Evolutionary conservation across 2,797 vertebrate species (phyloP).

Genomic region (Loriculus beryllinus): DNA sequence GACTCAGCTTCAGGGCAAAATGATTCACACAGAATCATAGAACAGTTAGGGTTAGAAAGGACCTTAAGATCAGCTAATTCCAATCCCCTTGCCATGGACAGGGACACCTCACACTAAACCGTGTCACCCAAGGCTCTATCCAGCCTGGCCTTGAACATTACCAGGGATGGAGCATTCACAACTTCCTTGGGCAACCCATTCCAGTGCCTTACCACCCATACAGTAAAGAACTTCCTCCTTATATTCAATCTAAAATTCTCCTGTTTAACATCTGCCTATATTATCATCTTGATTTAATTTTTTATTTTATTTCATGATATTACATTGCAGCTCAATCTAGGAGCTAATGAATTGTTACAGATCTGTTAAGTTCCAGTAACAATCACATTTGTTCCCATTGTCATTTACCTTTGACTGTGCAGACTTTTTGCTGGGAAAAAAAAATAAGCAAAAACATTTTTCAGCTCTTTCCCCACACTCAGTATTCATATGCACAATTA

Average conservation of each 20-base stretch:
- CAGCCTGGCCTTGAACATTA: too few species aligned
- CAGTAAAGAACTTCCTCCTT: too few species aligned
- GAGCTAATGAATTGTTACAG: constrained; percentile 19
- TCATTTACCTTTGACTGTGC: not conserved
- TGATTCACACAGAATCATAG: not conserved
- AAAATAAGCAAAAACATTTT: not conserved
- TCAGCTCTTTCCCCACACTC: not conserved
- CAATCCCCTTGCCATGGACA: too few species aligned
- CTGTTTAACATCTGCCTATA: not conserved
- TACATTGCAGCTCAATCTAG: not conserved
- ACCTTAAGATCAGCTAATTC: too few species aligned
- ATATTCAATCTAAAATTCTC: too few species aligned
- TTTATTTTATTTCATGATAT: constrained; percentile 15
- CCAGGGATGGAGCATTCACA: too few species aligned
- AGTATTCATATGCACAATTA: not conserved
- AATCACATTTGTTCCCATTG: not conserved
- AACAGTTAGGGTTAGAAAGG: too few species aligned
- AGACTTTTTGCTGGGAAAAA: not conserved
- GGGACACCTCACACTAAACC: too few species aligned
- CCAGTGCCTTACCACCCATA: too few species aligned
- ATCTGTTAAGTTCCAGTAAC: constrained; percentile 10
- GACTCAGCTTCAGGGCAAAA: not conserved
- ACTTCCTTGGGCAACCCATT: too few species aligned
- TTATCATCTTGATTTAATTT: constrained; percentile 25
- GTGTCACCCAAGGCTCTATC: too few species aligned